Evolutionary conservation across 2,888 invertebrate genomes (phyloP).

Genomic region (Cephus pulcher): DNA sequence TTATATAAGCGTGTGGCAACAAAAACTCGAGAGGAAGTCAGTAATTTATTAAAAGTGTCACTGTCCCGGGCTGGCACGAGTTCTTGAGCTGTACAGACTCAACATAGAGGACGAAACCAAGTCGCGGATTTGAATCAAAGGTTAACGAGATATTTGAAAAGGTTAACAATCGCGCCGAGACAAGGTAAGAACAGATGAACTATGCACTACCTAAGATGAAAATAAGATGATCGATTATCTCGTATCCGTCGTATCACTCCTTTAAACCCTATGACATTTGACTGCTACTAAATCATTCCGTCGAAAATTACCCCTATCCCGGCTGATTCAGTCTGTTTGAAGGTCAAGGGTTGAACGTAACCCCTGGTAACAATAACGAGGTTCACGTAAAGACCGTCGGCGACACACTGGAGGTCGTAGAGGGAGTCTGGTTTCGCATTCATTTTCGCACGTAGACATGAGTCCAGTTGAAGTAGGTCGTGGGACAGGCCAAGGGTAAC

Average conservation of each 20-base stretch:
- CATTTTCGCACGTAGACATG: neutral
- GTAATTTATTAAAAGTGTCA: conserved; percentile 7
- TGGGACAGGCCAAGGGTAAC: neutral
- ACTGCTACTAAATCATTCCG: neutral
- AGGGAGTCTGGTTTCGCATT: neutral
- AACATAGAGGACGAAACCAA: neutral
- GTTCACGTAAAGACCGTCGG: neutral
- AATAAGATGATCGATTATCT: no score
- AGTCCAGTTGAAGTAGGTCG: neutral
- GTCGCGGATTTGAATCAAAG: conserved; percentile 12
- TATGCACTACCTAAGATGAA: neutral
- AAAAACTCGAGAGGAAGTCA: neutral
- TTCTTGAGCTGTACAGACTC: neutral
- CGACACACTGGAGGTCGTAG: neutral
- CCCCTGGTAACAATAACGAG: neutral
- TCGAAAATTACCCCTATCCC: no score
- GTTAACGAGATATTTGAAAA: conserved; percentile 19
- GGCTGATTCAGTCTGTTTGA: neutral
- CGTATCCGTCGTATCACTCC: no score
- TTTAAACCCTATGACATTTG: neutral
- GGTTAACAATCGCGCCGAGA: neutral
- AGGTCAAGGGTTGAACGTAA: neutral
- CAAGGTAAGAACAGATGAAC: neutral
- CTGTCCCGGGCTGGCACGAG: neutral
- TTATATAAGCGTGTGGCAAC: neutral